Conservation (phyloP, 2,113 vertebrate genomes). For the Mugil cephalus region DNA sequence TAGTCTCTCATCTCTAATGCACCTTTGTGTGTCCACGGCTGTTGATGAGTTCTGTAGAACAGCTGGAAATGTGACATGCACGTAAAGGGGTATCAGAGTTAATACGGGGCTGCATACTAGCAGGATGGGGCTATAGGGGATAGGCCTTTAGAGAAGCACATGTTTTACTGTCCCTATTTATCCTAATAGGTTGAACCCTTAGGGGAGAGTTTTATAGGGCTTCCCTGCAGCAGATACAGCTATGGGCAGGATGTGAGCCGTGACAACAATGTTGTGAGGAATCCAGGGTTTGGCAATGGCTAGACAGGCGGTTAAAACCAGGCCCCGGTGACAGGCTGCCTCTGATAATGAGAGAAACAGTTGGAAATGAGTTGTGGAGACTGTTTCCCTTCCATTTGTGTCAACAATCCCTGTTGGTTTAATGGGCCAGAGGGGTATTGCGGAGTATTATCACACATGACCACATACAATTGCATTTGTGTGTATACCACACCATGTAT, state of each 20-base stretch:
- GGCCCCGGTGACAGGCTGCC: conserved; percentile 45
- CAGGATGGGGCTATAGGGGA: conserved; percentile 38
- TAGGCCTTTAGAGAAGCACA: conserved; percentile 34
- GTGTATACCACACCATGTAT: neutral
- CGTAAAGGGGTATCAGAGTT: conserved; percentile 49
- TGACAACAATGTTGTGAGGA: conserved; percentile 27
- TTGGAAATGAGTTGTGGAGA: conserved; percentile 19
- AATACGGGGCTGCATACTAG: conserved; percentile 35
- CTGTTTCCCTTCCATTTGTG: conserved; percentile 4
- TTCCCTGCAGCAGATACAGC: conserved; percentile 31
- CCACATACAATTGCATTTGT: neutral
- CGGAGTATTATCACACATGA: no score
- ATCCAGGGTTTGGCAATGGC: conserved; percentile 14
- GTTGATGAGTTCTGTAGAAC: conserved; percentile 43
- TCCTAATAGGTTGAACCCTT: conserved; percentile 56
- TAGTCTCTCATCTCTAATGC: conserved; percentile 51
- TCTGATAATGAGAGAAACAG: conserved; percentile 33
- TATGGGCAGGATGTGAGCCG: conserved; percentile 31
- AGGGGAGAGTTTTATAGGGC: conserved; percentile 46
- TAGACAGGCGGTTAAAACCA: conserved; percentile 48
- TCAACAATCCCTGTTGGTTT: conserved; percentile 8
- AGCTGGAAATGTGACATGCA: conserved; percentile 23
- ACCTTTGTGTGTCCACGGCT: conserved; percentile 31
- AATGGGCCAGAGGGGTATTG: neutral
- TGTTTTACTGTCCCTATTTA: conserved; percentile 55